Percentiles rank a stretch among this genome's conserved stretches.
Evolutionary conservation across 2,888 invertebrate species (phyloP).

Genomic region (Stegana nigrithorax): DNA sequence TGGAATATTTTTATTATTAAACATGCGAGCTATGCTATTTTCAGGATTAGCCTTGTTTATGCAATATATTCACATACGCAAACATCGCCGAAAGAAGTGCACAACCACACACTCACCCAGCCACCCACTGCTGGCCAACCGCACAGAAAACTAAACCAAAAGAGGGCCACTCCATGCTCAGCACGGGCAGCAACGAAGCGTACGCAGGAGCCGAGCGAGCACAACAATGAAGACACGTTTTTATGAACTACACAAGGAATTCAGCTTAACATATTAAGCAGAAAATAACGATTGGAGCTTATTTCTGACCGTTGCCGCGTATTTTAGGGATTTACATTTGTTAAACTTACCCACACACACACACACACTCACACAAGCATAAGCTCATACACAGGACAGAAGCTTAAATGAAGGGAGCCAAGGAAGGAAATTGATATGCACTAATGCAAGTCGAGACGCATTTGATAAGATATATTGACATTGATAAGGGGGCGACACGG

Average conservation of each 20-base stretch:
- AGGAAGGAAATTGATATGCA: too few relatives aligned
- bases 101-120: background rate
- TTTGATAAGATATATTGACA: too few relatives aligned
- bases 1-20: slow-evolving; percentile 9
- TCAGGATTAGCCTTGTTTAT: slow-evolving; percentile 15
- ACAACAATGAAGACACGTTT: too few relatives aligned
- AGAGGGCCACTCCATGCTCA: too few relatives aligned
- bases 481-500: too few relatives aligned
- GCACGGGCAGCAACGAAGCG: slow-evolving; percentile 2
- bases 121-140: background rate
- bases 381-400: background rate
- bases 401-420: background rate
- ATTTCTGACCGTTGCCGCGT: background rate
- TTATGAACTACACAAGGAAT: slow-evolving; percentile 2
- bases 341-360: background rate
- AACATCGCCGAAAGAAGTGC: background rate
- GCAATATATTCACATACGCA: slow-evolving; percentile 1
- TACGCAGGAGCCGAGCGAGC: too few relatives aligned
- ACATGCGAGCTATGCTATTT: slow-evolving; percentile 7
- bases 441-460: too few relatives aligned
- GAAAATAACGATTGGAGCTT: slow-evolving; percentile 6
- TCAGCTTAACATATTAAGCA: slow-evolving; percentile 13
- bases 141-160: background rate
- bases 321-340: slow-evolving; percentile 7
- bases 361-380: background rate